Base-by-base conservation (phyloP, 2,113 vertebrate species). In the Brachyhypopomus gauderio region DNA sequence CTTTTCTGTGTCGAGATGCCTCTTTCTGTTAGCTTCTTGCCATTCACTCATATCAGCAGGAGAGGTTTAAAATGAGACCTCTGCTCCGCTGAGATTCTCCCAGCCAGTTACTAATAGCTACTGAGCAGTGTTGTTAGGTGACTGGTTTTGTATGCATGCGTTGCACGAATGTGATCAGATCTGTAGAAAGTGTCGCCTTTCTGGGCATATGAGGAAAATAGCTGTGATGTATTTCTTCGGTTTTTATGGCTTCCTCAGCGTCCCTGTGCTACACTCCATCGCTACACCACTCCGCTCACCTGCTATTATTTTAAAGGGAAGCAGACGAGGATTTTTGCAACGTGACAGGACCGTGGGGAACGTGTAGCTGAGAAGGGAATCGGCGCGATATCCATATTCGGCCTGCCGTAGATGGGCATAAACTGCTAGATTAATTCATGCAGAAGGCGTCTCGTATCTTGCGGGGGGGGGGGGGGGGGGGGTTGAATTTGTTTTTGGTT, bases 401-500 rank as follows among this genome's bases (percentile, higher is more conserved):
- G 59, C 58, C 58, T 55, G 48, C 25, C 23, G n/a, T 38, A 59
- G 52, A 78, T 70, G 48, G 8, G 59, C 71, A 62, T 72, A 80
- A 58, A 75, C 1, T 22, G 7, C n/a, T 3, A 75, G 64, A 83
- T 71, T 75, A 63, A 34, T 81, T 48, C 4, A 20, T 55, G 69
- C 22, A 14, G 38, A 71, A 60, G 45, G 45, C 45, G 12, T 52
- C 12, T 52, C 12, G 19, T 11, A 27, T 48, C 20, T 34, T 17
- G 36, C n/a, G 70, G 48, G 12, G 22, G 58, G 38, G 73, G 30
- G 30, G 30, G 45, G 45, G 12, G 45, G 5, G 12, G 45, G n/a
- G 38, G 67, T 55, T 79, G 66, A 87, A 84, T 87, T 81, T 66
- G 83, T 85, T 86, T 66, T 34, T 74, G 9, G 45, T 75, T 83